These are phyloP conservation scores for Holothuria leucospilota DNA, from an alignment of 53 echinoderm and acorn worm species.

Conservation along the genomic window DNA sequence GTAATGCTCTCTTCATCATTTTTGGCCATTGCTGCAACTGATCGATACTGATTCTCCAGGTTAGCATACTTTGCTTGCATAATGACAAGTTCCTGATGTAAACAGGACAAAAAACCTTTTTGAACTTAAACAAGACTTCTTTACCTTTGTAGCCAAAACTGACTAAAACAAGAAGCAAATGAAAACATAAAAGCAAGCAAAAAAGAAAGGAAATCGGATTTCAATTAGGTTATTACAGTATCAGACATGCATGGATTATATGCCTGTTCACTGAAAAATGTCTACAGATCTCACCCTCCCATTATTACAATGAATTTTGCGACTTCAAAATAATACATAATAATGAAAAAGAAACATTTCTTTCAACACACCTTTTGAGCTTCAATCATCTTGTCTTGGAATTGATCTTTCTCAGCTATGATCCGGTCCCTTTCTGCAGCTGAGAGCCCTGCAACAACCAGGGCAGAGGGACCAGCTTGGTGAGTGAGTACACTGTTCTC, in stretches of 20 bases:
- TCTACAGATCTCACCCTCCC: no score
- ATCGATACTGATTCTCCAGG: conserved; percentile 77
- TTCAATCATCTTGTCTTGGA: conserved; percentile 80
- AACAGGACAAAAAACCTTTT: neutral
- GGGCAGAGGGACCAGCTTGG: conserved; percentile 20
- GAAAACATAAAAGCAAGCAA: no score
- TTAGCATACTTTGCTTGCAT: conserved; percentile 77
- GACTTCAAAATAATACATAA: no score
- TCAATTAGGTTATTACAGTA: no score
- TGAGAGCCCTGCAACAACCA: conserved; percentile 44
- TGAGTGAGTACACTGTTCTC: neutral
- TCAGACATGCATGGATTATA: no score
- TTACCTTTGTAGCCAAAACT: neutral
- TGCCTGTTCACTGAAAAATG: no score
- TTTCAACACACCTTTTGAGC: conserved; percentile 77
- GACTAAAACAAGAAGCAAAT: neutral
- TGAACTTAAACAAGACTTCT: neutral
- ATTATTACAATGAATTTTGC: no score
- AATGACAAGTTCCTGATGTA: conserved; percentile 71
- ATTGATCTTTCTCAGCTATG: conserved; percentile 67
- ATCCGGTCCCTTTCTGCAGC: conserved; percentile 66
- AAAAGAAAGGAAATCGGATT: no score
- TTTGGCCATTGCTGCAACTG: conserved; percentile 70
- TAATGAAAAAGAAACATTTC: no score
- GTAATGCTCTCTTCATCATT: conserved; percentile 71